Conservation (phyloP, 2,797 vertebrate species). For the Rhinoraja longicauda region DNA sequence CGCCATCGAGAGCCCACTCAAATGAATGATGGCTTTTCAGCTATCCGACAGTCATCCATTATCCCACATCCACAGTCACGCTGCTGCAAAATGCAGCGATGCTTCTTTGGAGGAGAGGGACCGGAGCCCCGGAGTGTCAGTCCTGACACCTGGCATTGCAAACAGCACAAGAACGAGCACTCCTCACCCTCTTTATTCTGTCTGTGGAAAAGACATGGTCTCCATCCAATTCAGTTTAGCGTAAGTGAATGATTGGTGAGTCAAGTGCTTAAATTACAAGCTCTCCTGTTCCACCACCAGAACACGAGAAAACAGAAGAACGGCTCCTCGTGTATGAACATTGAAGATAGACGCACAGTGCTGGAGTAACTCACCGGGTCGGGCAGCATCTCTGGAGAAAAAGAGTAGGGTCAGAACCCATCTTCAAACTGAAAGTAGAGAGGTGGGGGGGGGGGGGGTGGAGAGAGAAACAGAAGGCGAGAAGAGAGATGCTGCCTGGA, state of each 20-base stretch:
- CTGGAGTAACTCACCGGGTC: too few species aligned
- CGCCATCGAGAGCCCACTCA: not conserved
- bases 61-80: not conserved
- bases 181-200: not conserved
- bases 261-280: not conserved
- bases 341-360: too few species aligned
- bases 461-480: too few species aligned
- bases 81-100: not conserved
- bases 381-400: too few species aligned
- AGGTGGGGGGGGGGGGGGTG: not conserved
- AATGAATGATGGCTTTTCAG: slow-evolving; percentile 14
- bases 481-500: too few species aligned
- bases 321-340: too few species aligned
- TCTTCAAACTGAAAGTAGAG: too few species aligned
- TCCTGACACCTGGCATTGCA: not conserved
- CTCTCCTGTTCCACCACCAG: too few species aligned
- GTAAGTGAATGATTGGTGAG: not conserved
- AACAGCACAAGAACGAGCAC: not conserved
- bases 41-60: slow-evolving; percentile 15
- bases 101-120: not conserved
- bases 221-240: not conserved
- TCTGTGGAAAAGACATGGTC: not conserved
- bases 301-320: too few species aligned
- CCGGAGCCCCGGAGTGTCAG: not conserved
- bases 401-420: too few species aligned